phyloP scores from a whole-genome alignment of 2,113 vertebrate genomes.

The Danio rerio region DNA sequence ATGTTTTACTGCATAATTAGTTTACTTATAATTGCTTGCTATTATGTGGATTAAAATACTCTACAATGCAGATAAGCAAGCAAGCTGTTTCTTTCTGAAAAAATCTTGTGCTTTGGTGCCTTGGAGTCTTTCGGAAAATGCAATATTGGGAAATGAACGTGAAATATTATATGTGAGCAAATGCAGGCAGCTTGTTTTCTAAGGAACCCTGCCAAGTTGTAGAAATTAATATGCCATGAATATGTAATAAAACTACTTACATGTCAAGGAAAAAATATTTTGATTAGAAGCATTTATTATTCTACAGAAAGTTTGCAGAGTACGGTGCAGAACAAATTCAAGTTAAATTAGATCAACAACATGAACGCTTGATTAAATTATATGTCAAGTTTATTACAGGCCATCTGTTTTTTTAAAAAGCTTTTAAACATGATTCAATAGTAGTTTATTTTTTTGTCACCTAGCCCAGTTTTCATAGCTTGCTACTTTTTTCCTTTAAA shows the following conservation, averaged over 20 bases:
- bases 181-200: conserved; percentile 18
- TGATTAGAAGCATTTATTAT: conserved; percentile 29
- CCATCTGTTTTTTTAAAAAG: conserved; percentile 16
- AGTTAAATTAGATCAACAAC: conserved; percentile 37
- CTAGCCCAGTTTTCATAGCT: background rate
- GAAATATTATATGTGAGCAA: conserved; percentile 11
- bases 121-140: background rate
- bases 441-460: conserved; percentile 14
- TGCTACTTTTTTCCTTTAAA: background rate
- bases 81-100: background rate
- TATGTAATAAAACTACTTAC: background rate
- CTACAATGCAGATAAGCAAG: background rate
- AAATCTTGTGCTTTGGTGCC: background rate
- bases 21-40: conserved; percentile 20
- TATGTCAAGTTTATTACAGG: conserved; percentile 21
- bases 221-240: conserved; percentile 10
- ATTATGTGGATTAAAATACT: background rate
- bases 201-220: conserved; percentile 19
- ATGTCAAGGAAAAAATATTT: conserved; percentile 1
- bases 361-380: conserved; percentile 28
- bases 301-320: conserved; percentile 1
- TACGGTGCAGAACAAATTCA: conserved; percentile 17
- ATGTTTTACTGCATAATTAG: background rate
- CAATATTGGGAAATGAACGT: background rate
- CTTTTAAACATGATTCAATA: conserved; percentile 25